Conservation (phyloP, 2,888 invertebrate genomes). For the Thymelicus lineola region DNA sequence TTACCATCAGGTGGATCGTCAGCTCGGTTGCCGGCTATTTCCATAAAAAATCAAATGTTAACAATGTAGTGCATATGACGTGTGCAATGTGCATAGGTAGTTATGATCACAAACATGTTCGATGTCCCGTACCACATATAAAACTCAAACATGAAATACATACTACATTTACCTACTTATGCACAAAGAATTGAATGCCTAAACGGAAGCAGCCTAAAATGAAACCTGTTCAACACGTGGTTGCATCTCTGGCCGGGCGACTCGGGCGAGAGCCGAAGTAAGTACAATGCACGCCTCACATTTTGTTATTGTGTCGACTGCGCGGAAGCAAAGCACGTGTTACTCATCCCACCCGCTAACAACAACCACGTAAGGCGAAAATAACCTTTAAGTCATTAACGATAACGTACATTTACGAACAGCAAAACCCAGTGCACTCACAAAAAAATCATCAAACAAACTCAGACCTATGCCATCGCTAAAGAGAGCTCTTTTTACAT, state of each 20-base stretch:
- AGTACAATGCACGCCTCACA: conserved; percentile 72
- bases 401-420: conserved; percentile 47
- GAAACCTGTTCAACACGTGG: conserved; percentile 79
- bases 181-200: conserved; percentile 17
- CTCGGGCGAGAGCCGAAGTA: conserved; percentile 53
- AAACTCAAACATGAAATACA: neutral
- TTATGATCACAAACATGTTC: too few relatives aligned
- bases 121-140: too few relatives aligned
- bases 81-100: too few relatives aligned
- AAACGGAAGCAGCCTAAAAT: conserved; percentile 61
- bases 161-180: neutral
- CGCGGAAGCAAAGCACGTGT: conserved; percentile 74
- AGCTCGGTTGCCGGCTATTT: too few relatives aligned
- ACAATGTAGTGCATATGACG: too few relatives aligned
- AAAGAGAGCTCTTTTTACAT: conserved; percentile 51
- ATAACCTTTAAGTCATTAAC: conserved; percentile 44
- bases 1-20: too few relatives aligned
- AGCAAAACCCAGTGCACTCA: conserved; percentile 30
- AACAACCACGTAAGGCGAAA: conserved; percentile 47
- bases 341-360: conserved; percentile 60
- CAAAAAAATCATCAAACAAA: conserved; percentile 40
- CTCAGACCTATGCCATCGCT: conserved; percentile 45
- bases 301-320: conserved; percentile 74
- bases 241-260: conserved; percentile 56
- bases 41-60: too few relatives aligned